Percentiles rank a stretch among this genome's conserved stretches.
Conservation (phyloP, 2,888 invertebrate species). For the Seira ritae region DNA sequence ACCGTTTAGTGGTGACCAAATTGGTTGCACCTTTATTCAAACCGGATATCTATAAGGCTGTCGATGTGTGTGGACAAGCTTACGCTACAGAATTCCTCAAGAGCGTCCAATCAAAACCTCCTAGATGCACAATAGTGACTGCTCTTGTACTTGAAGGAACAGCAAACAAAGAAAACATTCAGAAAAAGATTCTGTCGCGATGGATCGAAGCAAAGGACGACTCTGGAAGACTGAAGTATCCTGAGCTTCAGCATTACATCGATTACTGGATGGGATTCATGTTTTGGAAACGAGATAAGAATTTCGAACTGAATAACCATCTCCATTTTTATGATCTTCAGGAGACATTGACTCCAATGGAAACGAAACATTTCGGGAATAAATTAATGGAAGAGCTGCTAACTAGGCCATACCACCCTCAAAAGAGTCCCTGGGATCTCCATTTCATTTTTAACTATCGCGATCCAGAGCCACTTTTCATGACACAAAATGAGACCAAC, state of each 20-base stretch:
- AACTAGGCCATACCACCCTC: neutral
- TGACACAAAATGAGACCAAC: neutral
- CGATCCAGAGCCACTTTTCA: neutral
- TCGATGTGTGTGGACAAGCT: no score
- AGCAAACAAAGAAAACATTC: neutral
- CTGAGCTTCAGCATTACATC: constrained; percentile 35
- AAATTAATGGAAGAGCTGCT: constrained; percentile 23
- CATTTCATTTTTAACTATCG: constrained; percentile 40
- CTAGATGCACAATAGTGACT: constrained; percentile 27
- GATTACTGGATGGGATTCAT: constrained; percentile 47
- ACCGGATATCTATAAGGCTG: no score
- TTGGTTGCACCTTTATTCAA: no score
- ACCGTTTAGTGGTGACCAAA: no score
- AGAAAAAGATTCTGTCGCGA: neutral
- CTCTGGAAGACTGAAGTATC: neutral
- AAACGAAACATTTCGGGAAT: neutral
- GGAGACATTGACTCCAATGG: neutral
- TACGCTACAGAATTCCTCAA: constrained; percentile 31
- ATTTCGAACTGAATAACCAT: constrained; percentile 41
- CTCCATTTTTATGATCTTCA: neutral
- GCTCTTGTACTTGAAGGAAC: constrained; percentile 30
- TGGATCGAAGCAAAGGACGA: neutral
- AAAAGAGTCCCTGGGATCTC: constrained; percentile 52
- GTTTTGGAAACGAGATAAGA: constrained; percentile 42
- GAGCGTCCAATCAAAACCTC: neutral